phyloP scores from a whole-genome alignment of 2,113 vertebrate species.

The Mugil cephalus region DNA sequence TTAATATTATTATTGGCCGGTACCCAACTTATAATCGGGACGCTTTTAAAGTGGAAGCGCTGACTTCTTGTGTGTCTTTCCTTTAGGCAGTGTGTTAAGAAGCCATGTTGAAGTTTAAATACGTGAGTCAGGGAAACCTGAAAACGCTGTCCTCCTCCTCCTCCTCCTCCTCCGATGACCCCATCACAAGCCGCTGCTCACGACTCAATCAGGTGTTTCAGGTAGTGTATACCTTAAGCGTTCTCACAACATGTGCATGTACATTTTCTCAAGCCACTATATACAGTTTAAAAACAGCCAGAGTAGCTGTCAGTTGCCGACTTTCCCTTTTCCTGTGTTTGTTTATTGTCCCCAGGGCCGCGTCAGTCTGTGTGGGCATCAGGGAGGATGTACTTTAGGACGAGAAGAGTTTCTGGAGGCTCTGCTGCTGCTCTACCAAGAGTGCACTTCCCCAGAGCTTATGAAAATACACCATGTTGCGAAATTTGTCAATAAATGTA shows the following conservation, averaged over 20 bases:
- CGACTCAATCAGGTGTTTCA: conserved; percentile 92
- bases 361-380: conserved; percentile 82
- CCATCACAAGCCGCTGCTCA: conserved; percentile 89
- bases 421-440: conserved; percentile 91
- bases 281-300: not conserved
- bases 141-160: conserved; percentile 63
- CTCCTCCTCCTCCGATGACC: conserved; percentile 79
- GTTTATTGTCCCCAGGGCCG: conserved; percentile 85
- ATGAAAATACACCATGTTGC: conserved; percentile 93
- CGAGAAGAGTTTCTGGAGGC: conserved; percentile 93
- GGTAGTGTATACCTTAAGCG: conserved; percentile 79
- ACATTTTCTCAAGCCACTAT: not conserved
- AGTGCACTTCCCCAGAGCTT: conserved; percentile 90
- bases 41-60: not conserved
- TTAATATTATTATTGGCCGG: too few species aligned
- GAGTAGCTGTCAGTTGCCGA: not conserved
- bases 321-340: conserved; percentile 33
- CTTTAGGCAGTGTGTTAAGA: conserved; percentile 22
- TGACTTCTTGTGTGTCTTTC: not conserved
- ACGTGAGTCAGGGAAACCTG: conserved; percentile 78
- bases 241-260: too few species aligned
- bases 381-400: conserved; percentile 83
- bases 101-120: conserved; percentile 96
- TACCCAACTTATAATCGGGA: not conserved
- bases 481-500: conserved; percentile 95